These are phyloP conservation scores for Ditylenchus weischeri DNA, from an alignment of 2,888 invertebrate species.

Conservation along the genomic window DNA sequence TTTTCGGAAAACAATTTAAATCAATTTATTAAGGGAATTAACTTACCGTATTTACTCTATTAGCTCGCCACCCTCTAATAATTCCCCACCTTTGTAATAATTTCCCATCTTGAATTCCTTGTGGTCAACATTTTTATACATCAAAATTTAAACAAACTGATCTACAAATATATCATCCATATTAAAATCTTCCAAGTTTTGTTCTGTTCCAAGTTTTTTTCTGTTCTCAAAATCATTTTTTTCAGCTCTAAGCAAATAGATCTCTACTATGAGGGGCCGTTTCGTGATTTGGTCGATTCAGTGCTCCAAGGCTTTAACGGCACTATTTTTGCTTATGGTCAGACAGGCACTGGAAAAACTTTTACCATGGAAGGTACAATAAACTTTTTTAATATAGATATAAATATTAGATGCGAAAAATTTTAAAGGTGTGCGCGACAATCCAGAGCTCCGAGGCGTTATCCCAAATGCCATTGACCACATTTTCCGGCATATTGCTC, in stretches of 20 bases:
- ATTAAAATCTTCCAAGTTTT: too few relatives aligned
- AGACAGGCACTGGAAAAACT: conserved; percentile 79
- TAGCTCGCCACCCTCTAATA: too few relatives aligned
- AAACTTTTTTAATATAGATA: neutral
- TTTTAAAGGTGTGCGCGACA: conserved; percentile 62
- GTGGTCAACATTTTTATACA: too few relatives aligned
- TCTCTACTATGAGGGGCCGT: conserved; percentile 85
- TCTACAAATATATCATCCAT: too few relatives aligned
- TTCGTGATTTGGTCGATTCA: conserved; percentile 86
- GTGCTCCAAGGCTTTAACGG: conserved; percentile 97
- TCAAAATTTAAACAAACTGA: too few relatives aligned
- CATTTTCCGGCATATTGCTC: conserved; percentile 88
- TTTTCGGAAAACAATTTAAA: too few relatives aligned
- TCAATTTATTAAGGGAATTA: too few relatives aligned
- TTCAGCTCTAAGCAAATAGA: conserved; percentile 79
- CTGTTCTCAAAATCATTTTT: conserved; percentile 29
- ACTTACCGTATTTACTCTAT: too few relatives aligned
- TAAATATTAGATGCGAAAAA: neutral
- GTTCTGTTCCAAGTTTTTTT: too few relatives aligned
- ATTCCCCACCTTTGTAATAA: too few relatives aligned
- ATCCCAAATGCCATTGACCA: conserved; percentile 95
- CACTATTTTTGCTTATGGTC: conserved; percentile 98
- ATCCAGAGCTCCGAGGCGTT: conserved; percentile 75
- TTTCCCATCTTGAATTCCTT: too few relatives aligned
- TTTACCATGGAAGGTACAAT: conserved; percentile 69